A percentile compares a stretch with the other conserved stretches of the same genome.
Conservation (phyloP, 2,888 invertebrate genomes). For the Synergus umbraculus region DNA sequence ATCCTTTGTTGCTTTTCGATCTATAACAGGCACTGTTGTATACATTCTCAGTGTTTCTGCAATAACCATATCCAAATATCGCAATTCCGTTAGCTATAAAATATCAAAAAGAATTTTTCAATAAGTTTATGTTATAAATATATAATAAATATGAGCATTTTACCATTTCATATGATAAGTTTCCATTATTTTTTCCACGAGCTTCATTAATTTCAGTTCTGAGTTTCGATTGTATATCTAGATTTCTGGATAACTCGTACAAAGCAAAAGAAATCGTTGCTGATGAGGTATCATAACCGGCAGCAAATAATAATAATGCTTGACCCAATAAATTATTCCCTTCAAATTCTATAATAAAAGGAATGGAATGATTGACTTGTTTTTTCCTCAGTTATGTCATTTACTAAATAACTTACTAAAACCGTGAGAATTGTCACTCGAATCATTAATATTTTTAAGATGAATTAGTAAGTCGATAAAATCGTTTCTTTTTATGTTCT, state of each 20-base stretch:
- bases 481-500: background rate
- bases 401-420: background rate
- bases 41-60: conserved; percentile 2
- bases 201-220: background rate
- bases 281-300: background rate
- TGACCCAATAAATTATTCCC: background rate
- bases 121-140: too few species aligned
- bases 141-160: background rate
- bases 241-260: background rate
- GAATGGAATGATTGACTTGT: background rate
- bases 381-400: background rate
- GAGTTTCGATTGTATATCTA: background rate
- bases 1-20: background rate
- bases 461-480: background rate
- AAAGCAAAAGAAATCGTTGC: background rate
- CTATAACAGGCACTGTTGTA: background rate
- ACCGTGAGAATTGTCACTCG: background rate
- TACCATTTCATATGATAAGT: background rate
- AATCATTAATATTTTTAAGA: background rate
- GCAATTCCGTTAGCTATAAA: background rate
- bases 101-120: background rate
- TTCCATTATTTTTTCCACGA: background rate
- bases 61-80: background rate
- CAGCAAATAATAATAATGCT: background rate
- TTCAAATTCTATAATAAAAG: background rate